phyloP scores from a whole-genome alignment of 2,888 invertebrate genomes.

The Iselma pallidipennis region DNA sequence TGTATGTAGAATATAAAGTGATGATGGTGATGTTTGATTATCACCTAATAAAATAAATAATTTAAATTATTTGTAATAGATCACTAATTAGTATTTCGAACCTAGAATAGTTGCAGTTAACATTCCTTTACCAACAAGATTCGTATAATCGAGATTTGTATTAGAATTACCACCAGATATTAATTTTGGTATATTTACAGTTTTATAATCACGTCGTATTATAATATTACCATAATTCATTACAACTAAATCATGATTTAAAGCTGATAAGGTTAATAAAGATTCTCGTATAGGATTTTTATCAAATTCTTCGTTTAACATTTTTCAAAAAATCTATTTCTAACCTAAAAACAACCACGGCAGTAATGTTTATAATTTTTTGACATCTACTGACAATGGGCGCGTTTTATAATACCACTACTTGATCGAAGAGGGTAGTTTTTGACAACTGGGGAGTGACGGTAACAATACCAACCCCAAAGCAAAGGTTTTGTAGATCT shows the following conservation, averaged over 20 bases:
- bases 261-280: conserved; percentile 19
- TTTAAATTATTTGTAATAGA: conserved; percentile 9
- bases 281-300: background rate
- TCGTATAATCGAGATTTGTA: conserved; percentile 70
- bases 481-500: too few species aligned
- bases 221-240: conserved; percentile 51
- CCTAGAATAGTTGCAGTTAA: conserved; percentile 75
- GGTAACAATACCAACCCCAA: too few species aligned
- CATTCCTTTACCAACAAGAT: conserved; percentile 79
- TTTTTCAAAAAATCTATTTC: too few species aligned
- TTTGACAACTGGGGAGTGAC: too few species aligned
- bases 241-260: conserved; percentile 45
- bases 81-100: conserved; percentile 37
- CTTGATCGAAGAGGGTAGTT: too few species aligned
- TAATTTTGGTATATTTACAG: conserved; percentile 57
- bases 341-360: too few species aligned
- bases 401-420: too few species aligned
- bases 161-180: conserved; percentile 84
- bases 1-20: conserved; percentile 44
- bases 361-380: too few species aligned
- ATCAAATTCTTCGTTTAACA: background rate
- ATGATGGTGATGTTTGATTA: conserved; percentile 42
- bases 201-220: conserved; percentile 45
- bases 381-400: too few species aligned
- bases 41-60: conserved; percentile 39